These are phyloP conservation scores for Pimephales promelas DNA, from an alignment of 2,113 vertebrate species.

Conservation along the genomic window DNA sequence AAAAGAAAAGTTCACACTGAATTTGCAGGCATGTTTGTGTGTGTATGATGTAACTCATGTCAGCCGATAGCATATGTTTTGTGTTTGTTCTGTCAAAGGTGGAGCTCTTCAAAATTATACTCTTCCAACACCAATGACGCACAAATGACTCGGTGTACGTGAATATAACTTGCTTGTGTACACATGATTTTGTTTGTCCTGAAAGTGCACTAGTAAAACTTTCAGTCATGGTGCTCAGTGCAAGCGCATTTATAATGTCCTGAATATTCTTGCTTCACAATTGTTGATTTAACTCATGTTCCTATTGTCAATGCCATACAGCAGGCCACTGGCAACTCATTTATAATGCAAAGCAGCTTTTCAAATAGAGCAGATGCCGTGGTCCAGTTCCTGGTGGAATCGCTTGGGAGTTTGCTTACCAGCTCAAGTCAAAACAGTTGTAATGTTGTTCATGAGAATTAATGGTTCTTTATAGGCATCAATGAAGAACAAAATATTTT, in stretches of 20 bases:
- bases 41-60: constrained; percentile 43
- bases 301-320: neutral
- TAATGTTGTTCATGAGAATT: too few relatives aligned
- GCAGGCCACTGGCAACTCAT: neutral
- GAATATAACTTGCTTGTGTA: neutral
- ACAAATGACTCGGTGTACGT: neutral
- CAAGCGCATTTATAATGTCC: neutral
- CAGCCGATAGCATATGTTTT: constrained; percentile 65
- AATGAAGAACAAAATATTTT: too few relatives aligned
- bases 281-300: neutral
- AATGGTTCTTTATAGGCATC: too few relatives aligned
- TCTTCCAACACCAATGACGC: neutral
- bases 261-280: neutral
- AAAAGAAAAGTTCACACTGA: neutral
- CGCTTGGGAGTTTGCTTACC: too few relatives aligned
- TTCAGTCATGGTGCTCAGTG: neutral
- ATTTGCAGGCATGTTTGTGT: neutral
- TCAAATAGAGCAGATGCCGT: neutral
- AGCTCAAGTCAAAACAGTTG: too few relatives aligned
- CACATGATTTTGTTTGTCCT: neutral
- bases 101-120: constrained; percentile 52
- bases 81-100: constrained; percentile 68
- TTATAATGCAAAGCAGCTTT: constrained; percentile 28
- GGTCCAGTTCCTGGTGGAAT: neutral
- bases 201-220: neutral